phyloP scores from a whole-genome alignment of 2,113 vertebrate species.

The Chelonoidis abingdonii region DNA sequence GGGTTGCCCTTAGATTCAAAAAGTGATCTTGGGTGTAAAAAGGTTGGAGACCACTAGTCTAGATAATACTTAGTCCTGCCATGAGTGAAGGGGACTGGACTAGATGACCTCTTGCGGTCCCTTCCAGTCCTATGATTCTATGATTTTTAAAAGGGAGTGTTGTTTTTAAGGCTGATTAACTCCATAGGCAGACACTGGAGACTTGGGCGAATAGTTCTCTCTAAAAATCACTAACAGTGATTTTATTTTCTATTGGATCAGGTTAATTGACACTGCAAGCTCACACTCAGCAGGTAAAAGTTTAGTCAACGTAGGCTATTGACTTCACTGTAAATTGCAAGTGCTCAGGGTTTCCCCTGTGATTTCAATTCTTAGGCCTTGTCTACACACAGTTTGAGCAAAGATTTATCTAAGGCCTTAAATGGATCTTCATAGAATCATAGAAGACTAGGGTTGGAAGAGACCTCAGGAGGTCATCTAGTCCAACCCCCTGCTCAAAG shows the following conservation, averaged over 20 bases:
- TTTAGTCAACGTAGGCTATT: conserved; percentile 33
- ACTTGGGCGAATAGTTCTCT: neutral
- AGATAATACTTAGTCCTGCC: too few relatives aligned
- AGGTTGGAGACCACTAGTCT: too few relatives aligned
- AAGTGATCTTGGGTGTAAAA: too few relatives aligned
- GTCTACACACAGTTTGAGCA: neutral
- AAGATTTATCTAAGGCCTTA: neutral
- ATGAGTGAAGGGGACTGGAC: too few relatives aligned
- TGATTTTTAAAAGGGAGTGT: neutral
- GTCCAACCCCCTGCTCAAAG: too few relatives aligned
- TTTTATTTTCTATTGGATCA: neutral
- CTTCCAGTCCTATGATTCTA: too few relatives aligned
- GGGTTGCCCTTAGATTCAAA: too few relatives aligned
- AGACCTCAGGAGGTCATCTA: too few relatives aligned
- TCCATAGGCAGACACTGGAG: neutral
- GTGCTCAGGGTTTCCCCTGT: neutral
- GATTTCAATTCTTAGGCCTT: neutral
- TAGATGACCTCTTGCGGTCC: too few relatives aligned
- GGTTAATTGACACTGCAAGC: conserved; percentile 1
- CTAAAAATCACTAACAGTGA: neutral
- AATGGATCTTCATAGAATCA: neutral
- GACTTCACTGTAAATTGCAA: conserved; percentile 15
- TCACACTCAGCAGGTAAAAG: neutral
- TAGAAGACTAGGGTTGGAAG: too few relatives aligned
- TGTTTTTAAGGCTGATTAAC: neutral